These are phyloP conservation scores for Drosophila biarmipes DNA, from an alignment of 1,140 invertebrate genomes.

Conservation along the genomic window DNA sequence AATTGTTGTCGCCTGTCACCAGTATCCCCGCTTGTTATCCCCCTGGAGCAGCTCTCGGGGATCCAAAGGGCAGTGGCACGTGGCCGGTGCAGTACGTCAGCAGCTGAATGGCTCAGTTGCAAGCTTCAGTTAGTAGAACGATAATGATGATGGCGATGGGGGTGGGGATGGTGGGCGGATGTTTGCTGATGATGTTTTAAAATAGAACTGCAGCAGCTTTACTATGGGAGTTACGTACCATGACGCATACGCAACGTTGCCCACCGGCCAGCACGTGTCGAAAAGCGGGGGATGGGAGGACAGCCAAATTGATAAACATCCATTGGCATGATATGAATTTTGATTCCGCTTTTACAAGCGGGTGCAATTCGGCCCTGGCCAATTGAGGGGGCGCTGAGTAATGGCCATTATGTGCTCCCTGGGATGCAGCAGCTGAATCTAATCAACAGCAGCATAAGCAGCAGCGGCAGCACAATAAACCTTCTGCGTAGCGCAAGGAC, in stretches of 20 bases:
- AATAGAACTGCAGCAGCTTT: constrained; percentile 32
- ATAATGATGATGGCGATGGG: constrained; percentile 8
- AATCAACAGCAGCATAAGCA: constrained; percentile 33
- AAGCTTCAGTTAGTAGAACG: constrained; percentile 3
- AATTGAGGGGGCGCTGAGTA: constrained; percentile 19
- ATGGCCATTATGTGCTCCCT: constrained; percentile 33
- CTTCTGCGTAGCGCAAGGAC: constrained; percentile 4
- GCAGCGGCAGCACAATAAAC: constrained; percentile 3
- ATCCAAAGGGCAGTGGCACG: constrained; percentile 30
- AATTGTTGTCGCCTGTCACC: constrained; percentile 17
- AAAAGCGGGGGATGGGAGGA: background rate
- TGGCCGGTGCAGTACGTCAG: constrained; percentile 21
- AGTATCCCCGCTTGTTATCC: background rate
- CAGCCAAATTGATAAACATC: constrained; percentile 52
- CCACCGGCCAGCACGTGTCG: constrained; percentile 1
- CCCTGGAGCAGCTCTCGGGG: background rate
- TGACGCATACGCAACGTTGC: constrained; percentile 61
- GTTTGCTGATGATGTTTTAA: constrained; percentile 16
- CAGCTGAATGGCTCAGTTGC: constrained; percentile 15
- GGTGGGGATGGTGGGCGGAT: background rate
- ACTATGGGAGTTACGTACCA: constrained; percentile 27
- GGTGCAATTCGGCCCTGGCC: constrained; percentile 28
- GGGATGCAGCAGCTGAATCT: constrained; percentile 37
- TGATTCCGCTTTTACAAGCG: constrained; percentile 49
- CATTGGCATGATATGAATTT: constrained; percentile 58